Conservation (phyloP, 1,140 invertebrate genomes). For the Brachionus koreanus region DNA sequence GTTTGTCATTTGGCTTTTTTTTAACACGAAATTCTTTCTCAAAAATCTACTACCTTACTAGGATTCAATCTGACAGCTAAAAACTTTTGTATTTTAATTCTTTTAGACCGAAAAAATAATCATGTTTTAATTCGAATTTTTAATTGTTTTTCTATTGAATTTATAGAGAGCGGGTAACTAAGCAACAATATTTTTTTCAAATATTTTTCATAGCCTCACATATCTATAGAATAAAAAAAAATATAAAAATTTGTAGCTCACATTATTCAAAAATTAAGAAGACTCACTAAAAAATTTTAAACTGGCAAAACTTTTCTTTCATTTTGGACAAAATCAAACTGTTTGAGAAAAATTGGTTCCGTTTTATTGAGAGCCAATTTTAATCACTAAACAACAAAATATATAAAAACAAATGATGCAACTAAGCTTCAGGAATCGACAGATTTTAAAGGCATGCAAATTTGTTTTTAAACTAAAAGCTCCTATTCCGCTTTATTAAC, state of each 20-base stretch:
- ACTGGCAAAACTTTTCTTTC: background rate
- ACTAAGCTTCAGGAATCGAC: background rate
- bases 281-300: background rate
- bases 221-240: constrained; percentile 7
- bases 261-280: background rate
- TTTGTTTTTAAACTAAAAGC: background rate
- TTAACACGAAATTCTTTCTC: background rate
- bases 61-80: background rate
- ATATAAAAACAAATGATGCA: constrained; percentile 2
- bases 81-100: background rate
- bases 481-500: background rate
- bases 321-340: background rate
- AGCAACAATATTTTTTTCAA: background rate
- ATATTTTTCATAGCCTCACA: constrained; percentile 33
- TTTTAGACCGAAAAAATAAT: background rate
- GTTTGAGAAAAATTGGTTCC: background rate
- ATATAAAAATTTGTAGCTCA: background rate
- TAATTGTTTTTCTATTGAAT: constrained; percentile 16
- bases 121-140: background rate
- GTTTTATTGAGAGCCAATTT: background rate
- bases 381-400: constrained; percentile 1
- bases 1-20: background rate
- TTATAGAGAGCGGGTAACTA: background rate
- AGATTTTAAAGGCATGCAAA: background rate
- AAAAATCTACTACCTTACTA: background rate